phyloP scores from a whole-genome alignment of 2,888 invertebrate species.

The Euclidia mi region DNA sequence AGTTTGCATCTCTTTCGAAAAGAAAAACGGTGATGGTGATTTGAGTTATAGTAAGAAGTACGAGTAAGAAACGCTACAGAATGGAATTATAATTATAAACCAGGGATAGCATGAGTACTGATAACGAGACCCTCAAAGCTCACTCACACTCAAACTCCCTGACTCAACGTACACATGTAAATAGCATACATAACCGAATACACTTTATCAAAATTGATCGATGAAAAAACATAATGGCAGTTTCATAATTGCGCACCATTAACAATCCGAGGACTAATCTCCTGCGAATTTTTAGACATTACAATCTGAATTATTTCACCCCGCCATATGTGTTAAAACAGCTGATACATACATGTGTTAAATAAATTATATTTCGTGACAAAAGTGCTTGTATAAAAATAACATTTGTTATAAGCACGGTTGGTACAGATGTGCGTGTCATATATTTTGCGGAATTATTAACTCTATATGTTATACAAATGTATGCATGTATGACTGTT shows the following conservation, averaged over 20 bases:
- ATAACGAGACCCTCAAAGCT: no score
- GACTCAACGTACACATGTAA: no score
- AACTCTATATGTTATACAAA: background rate
- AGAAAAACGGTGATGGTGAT: no score
- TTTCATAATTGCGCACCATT: slow-evolving; percentile 26
- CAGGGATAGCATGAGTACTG: no score
- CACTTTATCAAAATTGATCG: slow-evolving; percentile 27
- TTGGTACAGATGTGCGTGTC: slow-evolving; percentile 8
- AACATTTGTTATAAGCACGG: slow-evolving; percentile 14
- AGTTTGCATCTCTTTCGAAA: no score
- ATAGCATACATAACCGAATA: slow-evolving; percentile 10
- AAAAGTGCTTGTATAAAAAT: slow-evolving; percentile 23
- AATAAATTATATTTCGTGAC: slow-evolving; percentile 29
- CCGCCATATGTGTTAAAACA: slow-evolving; percentile 49
- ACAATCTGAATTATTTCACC: slow-evolving; percentile 24
- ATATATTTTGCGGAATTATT: background rate
- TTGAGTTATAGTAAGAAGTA: no score
- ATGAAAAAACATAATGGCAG: slow-evolving; percentile 22
- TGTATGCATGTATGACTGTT: no score
- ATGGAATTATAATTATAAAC: no score
- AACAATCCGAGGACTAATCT: slow-evolving; percentile 25
- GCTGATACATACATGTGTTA: slow-evolving; percentile 46
- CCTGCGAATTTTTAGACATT: slow-evolving; percentile 18
- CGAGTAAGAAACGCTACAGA: no score
- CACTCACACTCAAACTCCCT: no score